Conservation (phyloP, 2,888 invertebrate genomes). For the Coenonympha glycerion region DNA sequence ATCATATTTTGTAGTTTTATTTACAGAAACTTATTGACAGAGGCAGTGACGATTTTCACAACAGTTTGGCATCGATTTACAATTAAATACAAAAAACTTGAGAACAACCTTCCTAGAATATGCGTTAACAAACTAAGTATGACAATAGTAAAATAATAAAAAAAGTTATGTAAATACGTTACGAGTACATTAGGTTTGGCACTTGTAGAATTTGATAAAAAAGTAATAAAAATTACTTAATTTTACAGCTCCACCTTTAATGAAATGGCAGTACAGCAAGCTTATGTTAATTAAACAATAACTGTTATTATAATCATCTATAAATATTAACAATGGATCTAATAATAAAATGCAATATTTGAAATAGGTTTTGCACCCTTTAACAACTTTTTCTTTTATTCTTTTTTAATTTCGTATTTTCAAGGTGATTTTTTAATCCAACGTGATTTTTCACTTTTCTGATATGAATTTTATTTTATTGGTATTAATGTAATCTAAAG, state of each 20-base stretch:
- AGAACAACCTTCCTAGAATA: slow-evolving; percentile 2
- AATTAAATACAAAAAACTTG: slow-evolving; percentile 3
- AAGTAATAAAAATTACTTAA: background rate
- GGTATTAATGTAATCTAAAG: slow-evolving; percentile 7
- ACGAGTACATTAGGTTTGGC: background rate
- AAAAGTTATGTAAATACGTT: slow-evolving; percentile 4
- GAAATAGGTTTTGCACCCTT: background rate
- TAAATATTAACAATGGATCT: background rate
- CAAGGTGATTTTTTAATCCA: background rate
- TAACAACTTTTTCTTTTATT: background rate
- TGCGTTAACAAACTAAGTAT: background rate
- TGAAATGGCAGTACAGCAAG: too few relatives aligned
- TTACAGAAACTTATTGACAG: slow-evolving; percentile 24
- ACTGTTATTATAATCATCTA: background rate
- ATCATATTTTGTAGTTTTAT: slow-evolving; percentile 22
- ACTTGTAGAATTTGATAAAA: background rate
- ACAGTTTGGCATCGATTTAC: slow-evolving; percentile 17
- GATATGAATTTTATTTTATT: slow-evolving; percentile 11
- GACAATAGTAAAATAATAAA: slow-evolving; percentile 9
- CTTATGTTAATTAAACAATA: too few relatives aligned
- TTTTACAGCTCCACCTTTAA: too few relatives aligned
- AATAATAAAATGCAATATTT: background rate
- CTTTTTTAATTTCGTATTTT: background rate
- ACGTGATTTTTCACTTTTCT: background rate
- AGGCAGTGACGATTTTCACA: slow-evolving; percentile 24